Evolutionary conservation across 53 echinoderm and acorn worm species (phyloP).

Genomic region (Actinopyga echinites): DNA sequence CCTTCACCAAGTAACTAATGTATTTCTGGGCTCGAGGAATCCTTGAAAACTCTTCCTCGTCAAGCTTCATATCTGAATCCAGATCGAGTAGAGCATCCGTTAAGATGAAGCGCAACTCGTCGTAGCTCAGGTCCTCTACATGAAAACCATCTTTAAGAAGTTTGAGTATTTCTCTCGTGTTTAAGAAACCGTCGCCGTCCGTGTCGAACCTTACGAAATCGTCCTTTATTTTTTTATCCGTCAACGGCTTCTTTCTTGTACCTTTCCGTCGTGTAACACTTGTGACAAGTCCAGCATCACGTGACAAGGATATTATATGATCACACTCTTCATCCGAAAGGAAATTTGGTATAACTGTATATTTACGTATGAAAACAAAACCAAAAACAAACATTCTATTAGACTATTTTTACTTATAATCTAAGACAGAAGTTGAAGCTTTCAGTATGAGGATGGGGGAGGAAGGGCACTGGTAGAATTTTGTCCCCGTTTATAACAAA

Average conservation of each 20-base stretch:
- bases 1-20: neutral
- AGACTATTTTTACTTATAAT: too few relatives aligned
- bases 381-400: too few relatives aligned
- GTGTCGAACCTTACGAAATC: neutral
- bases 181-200: neutral
- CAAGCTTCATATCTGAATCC: neutral
- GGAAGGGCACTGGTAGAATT: too few relatives aligned
- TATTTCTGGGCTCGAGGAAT: neutral
- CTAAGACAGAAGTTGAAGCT: too few relatives aligned
- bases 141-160: neutral
- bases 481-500: too few relatives aligned
- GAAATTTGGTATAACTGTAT: slow-evolving; percentile 32
- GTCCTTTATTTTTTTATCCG: neutral
- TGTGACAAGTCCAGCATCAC: neutral
- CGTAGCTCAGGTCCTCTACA: neutral
- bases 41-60: neutral
- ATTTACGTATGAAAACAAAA: too few relatives aligned
- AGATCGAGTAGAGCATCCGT: slow-evolving; percentile 3
- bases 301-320: neutral
- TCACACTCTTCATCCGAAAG: slow-evolving; percentile 31
- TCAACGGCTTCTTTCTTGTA: neutral
- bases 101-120: neutral
- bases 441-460: too few relatives aligned
- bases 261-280: neutral
- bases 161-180: neutral